Base-by-base conservation (phyloP, 2,888 invertebrate genomes). In the Rotaria sp. region DNA sequence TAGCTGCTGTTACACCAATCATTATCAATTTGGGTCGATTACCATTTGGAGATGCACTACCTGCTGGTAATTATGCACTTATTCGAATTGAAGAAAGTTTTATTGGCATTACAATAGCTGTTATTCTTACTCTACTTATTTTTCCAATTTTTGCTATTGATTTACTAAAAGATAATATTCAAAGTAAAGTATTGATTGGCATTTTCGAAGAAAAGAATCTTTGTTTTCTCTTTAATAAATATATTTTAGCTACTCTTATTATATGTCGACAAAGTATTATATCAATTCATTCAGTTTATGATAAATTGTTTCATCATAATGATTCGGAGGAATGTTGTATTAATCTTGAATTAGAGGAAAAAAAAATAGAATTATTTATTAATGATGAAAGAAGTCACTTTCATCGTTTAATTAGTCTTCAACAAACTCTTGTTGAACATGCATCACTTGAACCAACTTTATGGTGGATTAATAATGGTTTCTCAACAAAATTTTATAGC, bases 31-130 rank as follows among this genome's bases (percentile, higher is more conserved):
- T 75, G 7, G 75, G 41, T 75, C 75, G 41, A 41, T 45, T 75
- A 75, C 38, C 41, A 8, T 41, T 26, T 45, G 41, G 8, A 13
- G 26, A 41, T 75, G 10, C 75, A 26, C 45, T 41, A 18, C 41
- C 75, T 13, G 75, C 24, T 41, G 24, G 75, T 26, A 75, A 38
- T 45, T 38, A 10, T 24, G 75, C 24, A 26, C 75, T 75, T 8
- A 41, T 45, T 41, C 75, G 75, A 38, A 75, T 75, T 75, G 41
- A 75, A 75, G 75, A 75, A 75, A 75, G 26, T 75, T 75, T 75
- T 11, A 5, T 75, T 7, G 75, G 75, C 8, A 75, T 75, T 41
- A 41, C 75, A 11, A 75, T 75, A 11, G 41, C 41, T 75, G 26
- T 30, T 18, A 11, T 75, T 75, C 75, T 75, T 10, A 75, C 75